Base-by-base conservation (phyloP, 2,888 invertebrate species). In the Xestia sexstrigata region DNA sequence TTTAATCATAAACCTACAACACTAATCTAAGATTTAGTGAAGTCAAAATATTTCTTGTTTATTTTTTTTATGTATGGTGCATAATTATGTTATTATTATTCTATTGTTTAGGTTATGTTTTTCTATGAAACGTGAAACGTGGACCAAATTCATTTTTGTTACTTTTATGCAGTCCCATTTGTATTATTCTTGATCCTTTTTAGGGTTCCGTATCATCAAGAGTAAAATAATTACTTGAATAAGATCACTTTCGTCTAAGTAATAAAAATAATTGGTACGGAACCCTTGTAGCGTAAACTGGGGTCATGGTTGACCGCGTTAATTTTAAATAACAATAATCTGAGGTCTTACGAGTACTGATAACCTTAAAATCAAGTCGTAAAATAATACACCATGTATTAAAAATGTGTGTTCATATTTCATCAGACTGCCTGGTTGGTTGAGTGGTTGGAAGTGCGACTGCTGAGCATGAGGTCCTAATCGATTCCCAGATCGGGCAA, bases 101-200 rank as follows among this genome's bases (percentile, higher is more conserved):
- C 4, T 69, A 70, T 74, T 45, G 42, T 78, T 67, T 74, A 67
- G 52, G n/a, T 47, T 52, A 70, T 67, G 9, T 70, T 78, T 81
- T 74, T 70, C 35, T 47, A 47, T 60, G 35, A 23, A 74, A 78
- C 69, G 77, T 82, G 86, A 23, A 74, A 78, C 69, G 76, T 82
- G 86, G 85, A 84, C 87, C 85, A 86, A 86, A 62, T 63, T 62
- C 0, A 45, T 77, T 73, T 78, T 73, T 78, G 68, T 70, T 70
- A 62, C 13, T 72, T 76, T 60, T 15, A 35, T 49, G 8, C 52
- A 55, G 39, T 35, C 39, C 20, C 15, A 39, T 68, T 60, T 70
- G 42, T 55, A 78, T 47, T 55, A 62, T 47, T 70, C 23, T 55
- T 55, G 15, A 30, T n/a, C 1, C 20, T 45, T 66, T 45, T 78